A percentile compares a stretch with the other conserved stretches of the same genome.
These are phyloP conservation scores for Armadillidium nasatum DNA, from an alignment of 1,140 invertebrate species.

Conservation along the genomic window DNA sequence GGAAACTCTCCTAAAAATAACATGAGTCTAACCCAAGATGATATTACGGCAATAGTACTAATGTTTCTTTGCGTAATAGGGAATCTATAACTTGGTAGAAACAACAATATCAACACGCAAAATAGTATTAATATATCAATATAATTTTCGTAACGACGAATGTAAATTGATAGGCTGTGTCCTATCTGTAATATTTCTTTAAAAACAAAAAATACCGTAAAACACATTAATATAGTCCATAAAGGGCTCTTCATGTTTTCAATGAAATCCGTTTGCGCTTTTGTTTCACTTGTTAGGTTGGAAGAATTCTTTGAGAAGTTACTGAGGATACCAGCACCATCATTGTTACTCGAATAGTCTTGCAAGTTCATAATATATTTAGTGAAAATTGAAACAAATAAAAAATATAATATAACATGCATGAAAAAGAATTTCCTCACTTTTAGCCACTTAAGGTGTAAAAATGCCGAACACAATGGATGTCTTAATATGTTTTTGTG, in stretches of 20 bases:
- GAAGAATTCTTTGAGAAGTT: too few species aligned
- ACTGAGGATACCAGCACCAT: too few species aligned
- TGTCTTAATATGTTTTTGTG: conserved; percentile 45
- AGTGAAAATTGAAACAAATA: conserved; percentile 47
- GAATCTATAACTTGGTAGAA: background rate
- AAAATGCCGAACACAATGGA: conserved; percentile 45
- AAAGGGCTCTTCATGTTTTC: background rate
- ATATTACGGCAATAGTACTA: conserved; percentile 31
- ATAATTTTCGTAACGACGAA: conserved; percentile 26
- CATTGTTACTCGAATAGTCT: conserved; percentile 7
- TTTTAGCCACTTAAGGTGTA: conserved; percentile 64
- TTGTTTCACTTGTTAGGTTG: background rate
- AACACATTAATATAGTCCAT: conserved; percentile 16
- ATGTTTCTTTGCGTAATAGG: background rate
- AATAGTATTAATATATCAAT: conserved; percentile 31
- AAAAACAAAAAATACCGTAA: conserved; percentile 14
- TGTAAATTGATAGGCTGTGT: conserved; percentile 31
- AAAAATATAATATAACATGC: conserved; percentile 68
- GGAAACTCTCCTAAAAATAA: conserved; percentile 43
- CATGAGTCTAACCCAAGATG: conserved; percentile 38
- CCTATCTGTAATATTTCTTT: conserved; percentile 32
- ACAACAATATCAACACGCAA: conserved; percentile 31
- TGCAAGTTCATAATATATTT: conserved; percentile 33
- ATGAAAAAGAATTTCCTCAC: conserved; percentile 79
- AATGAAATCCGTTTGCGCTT: background rate